phyloP scores from a whole-genome alignment of 2,113 vertebrate species.

The Sander lucioperca region DNA sequence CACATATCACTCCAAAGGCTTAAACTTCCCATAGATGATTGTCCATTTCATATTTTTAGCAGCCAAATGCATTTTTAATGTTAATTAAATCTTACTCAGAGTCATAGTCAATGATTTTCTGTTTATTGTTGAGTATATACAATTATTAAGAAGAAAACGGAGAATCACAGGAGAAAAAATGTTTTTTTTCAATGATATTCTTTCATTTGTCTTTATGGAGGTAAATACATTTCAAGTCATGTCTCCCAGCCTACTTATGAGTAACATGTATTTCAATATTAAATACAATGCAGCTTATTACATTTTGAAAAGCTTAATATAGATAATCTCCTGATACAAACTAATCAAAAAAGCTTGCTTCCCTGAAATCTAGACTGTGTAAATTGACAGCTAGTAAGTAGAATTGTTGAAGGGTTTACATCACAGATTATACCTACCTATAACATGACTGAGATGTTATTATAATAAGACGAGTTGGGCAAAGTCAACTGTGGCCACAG shows the following conservation, averaged over 20 bases:
- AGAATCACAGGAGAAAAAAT: not conserved
- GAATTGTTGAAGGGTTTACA: constrained; percentile 18
- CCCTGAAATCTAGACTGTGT: constrained; percentile 38
- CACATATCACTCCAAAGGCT: too few relatives aligned
- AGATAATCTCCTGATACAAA: constrained; percentile 45
- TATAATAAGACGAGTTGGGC: not conserved
- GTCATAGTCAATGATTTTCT: not conserved
- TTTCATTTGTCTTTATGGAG: not conserved
- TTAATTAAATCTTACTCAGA: not conserved
- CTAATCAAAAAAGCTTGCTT: constrained; percentile 45
- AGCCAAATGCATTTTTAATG: too few relatives aligned
- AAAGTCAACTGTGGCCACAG: constrained; percentile 5
- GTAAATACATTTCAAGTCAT: not conserved
- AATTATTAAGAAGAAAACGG: too few relatives aligned
- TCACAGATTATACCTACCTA: constrained; percentile 31
- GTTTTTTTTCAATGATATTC: too few relatives aligned
- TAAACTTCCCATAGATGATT: too few relatives aligned
- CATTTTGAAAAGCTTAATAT: not conserved
- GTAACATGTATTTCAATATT: not conserved
- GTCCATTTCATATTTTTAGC: too few relatives aligned
- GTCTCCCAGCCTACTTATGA: not conserved
- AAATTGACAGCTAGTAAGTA: constrained; percentile 23
- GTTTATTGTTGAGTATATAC: too few relatives aligned
- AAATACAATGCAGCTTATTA: not conserved
- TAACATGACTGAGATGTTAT: constrained; percentile 38